Conservation (phyloP, 1,140 invertebrate species). For the Oryzaephilus surinamensis region DNA sequence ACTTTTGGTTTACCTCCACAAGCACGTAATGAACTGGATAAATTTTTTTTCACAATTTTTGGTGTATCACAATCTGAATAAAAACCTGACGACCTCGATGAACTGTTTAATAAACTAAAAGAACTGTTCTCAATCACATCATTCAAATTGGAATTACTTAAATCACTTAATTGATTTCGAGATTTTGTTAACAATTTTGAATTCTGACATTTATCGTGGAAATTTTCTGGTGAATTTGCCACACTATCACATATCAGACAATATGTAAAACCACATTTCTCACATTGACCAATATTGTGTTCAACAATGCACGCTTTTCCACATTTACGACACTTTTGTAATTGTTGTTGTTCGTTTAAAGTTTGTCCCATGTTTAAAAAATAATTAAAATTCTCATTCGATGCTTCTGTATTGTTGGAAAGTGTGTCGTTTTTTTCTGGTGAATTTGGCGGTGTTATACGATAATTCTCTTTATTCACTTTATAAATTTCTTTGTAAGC, state of each 20-base stretch:
- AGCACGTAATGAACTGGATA: too few species aligned
- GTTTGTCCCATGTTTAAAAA: slow-evolving; percentile 15
- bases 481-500: slow-evolving; percentile 15
- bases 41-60: not conserved
- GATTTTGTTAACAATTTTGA: not conserved
- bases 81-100: not conserved
- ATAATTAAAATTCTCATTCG: slow-evolving; percentile 1
- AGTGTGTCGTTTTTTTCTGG: slow-evolving; percentile 17
- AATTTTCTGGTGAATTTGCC: slow-evolving; percentile 18
- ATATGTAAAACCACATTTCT: slow-evolving; percentile 25
- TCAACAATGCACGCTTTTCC: slow-evolving; percentile 22
- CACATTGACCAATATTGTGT: slow-evolving; percentile 23
- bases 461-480: slow-evolving; percentile 27
- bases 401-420: too few species aligned
- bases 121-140: too few species aligned
- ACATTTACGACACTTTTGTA: slow-evolving; percentile 24
- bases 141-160: not conserved
- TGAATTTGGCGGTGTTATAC: slow-evolving; percentile 20
- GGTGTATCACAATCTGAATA: slow-evolving; percentile 12
- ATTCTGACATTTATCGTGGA: slow-evolving; percentile 20
- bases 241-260: slow-evolving; percentile 24
- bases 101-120: too few species aligned
- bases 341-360: slow-evolving; percentile 17
- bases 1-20: too few species aligned
- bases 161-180: not conserved